These are phyloP conservation scores for Microcebus lehilahytsara DNA, from an alignment of 2,113 vertebrate genomes.

Conservation along the genomic window DNA sequence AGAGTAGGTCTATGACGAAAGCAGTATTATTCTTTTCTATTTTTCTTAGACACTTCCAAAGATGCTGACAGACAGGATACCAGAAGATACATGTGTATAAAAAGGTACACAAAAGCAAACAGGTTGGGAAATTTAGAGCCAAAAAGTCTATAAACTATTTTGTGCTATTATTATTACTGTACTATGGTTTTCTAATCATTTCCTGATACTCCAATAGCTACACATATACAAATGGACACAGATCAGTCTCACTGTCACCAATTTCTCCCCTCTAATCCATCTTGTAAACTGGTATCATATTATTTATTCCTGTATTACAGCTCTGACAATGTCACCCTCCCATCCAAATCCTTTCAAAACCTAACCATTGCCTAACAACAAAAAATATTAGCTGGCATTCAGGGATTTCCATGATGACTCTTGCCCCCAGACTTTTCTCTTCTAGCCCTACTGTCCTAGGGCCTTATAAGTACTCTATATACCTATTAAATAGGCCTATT, in stretches of 20 bases:
- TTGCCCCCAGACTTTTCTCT: background rate
- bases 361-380: background rate
- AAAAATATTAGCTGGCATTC: background rate
- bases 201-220: background rate
- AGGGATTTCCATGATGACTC: background rate
- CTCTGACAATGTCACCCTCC: background rate
- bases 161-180: background rate
- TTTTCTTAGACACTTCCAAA: slow-evolving; percentile 20
- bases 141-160: slow-evolving; percentile 15
- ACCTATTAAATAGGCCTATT: background rate
- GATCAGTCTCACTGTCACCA: background rate
- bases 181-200: slow-evolving; percentile 1
- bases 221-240: background rate
- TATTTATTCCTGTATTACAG: background rate
- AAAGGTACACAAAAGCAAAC: slow-evolving; percentile 26
- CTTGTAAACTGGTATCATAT: background rate
- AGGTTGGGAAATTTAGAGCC: background rate
- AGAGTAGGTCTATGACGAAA: background rate
- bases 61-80: background rate
- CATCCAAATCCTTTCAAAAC: slow-evolving; percentile 20
- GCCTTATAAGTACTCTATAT: background rate
- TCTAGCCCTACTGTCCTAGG: background rate
- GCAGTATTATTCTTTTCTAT: background rate
- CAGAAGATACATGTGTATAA: background rate
- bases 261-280: background rate